A percentile compares a stretch with the other conserved stretches of the same genome.
Conservation (phyloP, 2,113 vertebrate species). For the Fregetta grallaria region DNA sequence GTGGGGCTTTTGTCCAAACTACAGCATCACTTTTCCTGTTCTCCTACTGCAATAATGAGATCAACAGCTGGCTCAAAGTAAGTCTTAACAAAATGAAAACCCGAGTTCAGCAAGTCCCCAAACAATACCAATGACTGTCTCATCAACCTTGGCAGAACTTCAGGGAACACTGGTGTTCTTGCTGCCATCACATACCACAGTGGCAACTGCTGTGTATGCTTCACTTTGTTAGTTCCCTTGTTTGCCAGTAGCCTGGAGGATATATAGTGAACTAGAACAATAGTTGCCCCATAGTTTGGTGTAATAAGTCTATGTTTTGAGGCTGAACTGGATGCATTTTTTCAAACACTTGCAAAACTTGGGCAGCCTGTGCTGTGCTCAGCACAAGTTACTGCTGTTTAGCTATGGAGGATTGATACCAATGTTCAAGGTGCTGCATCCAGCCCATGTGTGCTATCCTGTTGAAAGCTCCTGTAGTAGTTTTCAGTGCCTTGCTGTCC, state of each 20-base stretch:
- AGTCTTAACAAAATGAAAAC: background rate
- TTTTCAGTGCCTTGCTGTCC: background rate
- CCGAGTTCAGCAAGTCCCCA: background rate
- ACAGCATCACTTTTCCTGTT: background rate
- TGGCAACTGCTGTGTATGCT: background rate
- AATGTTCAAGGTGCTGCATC: background rate
- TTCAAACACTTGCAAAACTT: background rate
- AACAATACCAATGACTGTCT: background rate
- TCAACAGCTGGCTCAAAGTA: constrained; percentile 3
- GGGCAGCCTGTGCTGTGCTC: background rate
- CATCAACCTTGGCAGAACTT: background rate
- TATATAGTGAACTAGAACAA: background rate
- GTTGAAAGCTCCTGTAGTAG: background rate
- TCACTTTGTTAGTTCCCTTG: background rate
- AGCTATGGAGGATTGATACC: background rate
- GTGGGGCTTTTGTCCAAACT: background rate
- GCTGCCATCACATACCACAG: background rate
- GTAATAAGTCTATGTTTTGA: background rate
- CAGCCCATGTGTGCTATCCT: background rate
- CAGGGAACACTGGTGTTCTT: background rate
- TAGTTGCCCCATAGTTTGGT: background rate
- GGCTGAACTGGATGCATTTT: background rate
- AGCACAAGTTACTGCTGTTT: background rate
- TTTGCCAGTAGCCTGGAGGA: background rate
- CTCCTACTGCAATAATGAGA: background rate